Percentiles rank a stretch among this genome's conserved stretches.
Conservation (phyloP, 2,113 vertebrate species). For the Solea solea region DNA sequence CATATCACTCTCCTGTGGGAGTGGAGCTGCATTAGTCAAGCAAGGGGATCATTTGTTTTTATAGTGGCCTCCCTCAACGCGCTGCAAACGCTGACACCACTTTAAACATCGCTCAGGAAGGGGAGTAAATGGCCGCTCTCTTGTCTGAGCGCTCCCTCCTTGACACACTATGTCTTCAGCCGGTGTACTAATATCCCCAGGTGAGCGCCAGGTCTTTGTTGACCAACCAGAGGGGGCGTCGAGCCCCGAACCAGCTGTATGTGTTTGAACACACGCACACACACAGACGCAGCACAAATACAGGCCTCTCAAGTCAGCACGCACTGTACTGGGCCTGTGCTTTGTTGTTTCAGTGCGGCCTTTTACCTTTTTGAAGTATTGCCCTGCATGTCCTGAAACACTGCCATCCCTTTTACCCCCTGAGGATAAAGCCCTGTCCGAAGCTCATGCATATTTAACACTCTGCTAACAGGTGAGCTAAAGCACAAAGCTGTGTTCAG, state of each 20-base stretch:
- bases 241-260: constrained; percentile 24
- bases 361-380: constrained; percentile 38
- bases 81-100: constrained; percentile 41
- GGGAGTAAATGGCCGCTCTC: constrained; percentile 42
- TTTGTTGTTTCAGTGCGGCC: constrained; percentile 37
- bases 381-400: constrained; percentile 36
- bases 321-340: neutral
- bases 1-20: constrained; percentile 54
- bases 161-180: constrained; percentile 35
- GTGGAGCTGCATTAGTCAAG: constrained; percentile 58
- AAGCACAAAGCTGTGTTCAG: constrained; percentile 27
- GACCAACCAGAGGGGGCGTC: constrained; percentile 22
- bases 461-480: constrained; percentile 48
- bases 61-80: constrained; percentile 41
- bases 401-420: constrained; percentile 25
- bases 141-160: constrained; percentile 19
- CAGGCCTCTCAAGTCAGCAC: constrained; percentile 1
- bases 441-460: constrained; percentile 66
- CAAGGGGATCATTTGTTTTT: constrained; percentile 59
- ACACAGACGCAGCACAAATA: neutral
- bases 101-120: constrained; percentile 56
- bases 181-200: constrained; percentile 30
- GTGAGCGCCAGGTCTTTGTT: constrained; percentile 26
- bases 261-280: constrained; percentile 2
- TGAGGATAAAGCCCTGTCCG: constrained; percentile 44